phyloP scores from a whole-genome alignment of 2,888 invertebrate species.

The Thymelicus lineola region DNA sequence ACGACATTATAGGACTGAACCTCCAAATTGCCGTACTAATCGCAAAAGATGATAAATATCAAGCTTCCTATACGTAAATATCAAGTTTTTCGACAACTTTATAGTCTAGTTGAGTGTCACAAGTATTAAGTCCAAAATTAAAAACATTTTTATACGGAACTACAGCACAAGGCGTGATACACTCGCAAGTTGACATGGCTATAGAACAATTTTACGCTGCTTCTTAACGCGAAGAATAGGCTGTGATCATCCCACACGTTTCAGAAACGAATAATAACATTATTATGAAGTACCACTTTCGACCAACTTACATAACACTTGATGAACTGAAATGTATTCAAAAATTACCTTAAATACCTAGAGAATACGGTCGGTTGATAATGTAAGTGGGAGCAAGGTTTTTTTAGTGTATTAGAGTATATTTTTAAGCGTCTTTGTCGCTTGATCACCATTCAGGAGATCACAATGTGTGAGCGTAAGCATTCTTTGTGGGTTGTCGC shows the following conservation, averaged over 20 bases:
- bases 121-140: no score
- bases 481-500: slow-evolving; percentile 60
- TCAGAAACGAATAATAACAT: slow-evolving; percentile 77
- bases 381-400: slow-evolving; percentile 33
- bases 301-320: slow-evolving; percentile 16
- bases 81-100: no score
- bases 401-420: slow-evolving; percentile 60
- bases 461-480: slow-evolving; percentile 67
- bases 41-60: no score
- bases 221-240: slow-evolving; percentile 70
- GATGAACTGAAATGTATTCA: not conserved
- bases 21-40: no score
- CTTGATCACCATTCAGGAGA: slow-evolving; percentile 71
- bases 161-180: slow-evolving; percentile 1
- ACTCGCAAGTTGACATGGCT: slow-evolving; percentile 44
- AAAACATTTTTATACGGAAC: slow-evolving; percentile 5
- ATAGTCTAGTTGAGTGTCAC: no score
- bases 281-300: slow-evolving; percentile 68
- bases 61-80: no score
- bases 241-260: slow-evolving; percentile 78
- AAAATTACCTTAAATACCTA: slow-evolving; percentile 1
- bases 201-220: slow-evolving; percentile 63
- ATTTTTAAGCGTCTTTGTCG: slow-evolving; percentile 78
- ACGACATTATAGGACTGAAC: no score
- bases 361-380: slow-evolving; percentile 14